phyloP scores from a whole-genome alignment of 2,113 vertebrate species.

The Poeciliopsis prolifica region DNA sequence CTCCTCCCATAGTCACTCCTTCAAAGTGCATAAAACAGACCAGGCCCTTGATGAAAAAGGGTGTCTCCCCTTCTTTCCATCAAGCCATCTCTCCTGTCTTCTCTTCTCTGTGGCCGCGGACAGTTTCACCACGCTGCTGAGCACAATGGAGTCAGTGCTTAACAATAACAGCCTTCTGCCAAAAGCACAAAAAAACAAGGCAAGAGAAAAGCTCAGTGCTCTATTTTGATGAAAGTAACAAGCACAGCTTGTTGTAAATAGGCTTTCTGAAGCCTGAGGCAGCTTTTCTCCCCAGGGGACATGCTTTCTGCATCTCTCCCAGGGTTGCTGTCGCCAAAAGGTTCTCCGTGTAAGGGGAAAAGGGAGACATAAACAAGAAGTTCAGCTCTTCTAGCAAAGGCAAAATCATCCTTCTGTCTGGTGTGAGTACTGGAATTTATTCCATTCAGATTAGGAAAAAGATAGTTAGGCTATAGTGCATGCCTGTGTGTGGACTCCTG shows the following conservation, averaged over 20 bases:
- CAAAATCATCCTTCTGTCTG: constrained; percentile 66
- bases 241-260: constrained; percentile 87
- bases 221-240: constrained; percentile 86
- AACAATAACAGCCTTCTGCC: constrained; percentile 83
- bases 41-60: constrained; percentile 36
- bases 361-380: constrained; percentile 78
- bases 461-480: constrained; percentile 54
- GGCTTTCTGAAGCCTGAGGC: constrained; percentile 83
- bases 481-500: constrained; percentile 50
- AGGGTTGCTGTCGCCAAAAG: constrained; percentile 80
- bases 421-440: constrained; percentile 61
- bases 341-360: constrained; percentile 71
- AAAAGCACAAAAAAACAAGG: constrained; percentile 82
- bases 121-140: constrained; percentile 68
- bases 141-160: constrained; percentile 81
- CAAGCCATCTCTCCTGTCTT: constrained; percentile 50
- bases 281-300: constrained; percentile 80
- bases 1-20: constrained; percentile 57
- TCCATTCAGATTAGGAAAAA: constrained; percentile 64
- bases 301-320: constrained; percentile 80
- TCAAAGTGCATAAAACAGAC: constrained; percentile 49
- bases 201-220: constrained; percentile 81
- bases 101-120: constrained; percentile 53
- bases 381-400: constrained; percentile 72
- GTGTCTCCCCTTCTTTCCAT: constrained; percentile 47